Evolutionary conservation across 2,888 invertebrate species (phyloP).

Genomic region (Sarcophaga caerulescens): DNA sequence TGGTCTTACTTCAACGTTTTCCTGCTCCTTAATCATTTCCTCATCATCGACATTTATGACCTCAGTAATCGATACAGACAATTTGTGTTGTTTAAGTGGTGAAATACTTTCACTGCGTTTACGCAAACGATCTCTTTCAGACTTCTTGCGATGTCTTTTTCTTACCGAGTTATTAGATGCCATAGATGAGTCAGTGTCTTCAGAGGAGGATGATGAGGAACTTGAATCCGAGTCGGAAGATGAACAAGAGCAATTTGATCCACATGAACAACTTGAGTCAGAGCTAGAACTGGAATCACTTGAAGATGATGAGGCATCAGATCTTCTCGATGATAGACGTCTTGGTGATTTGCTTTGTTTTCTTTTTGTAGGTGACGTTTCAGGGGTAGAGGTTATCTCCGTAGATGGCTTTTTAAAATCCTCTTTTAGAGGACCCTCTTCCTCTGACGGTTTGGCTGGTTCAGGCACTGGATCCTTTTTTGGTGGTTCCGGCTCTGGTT

Average conservation of each 20-base stretch:
- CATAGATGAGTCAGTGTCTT: constrained; percentile 83
- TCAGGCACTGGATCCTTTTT: constrained; percentile 71
- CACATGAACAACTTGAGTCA: constrained; percentile 90
- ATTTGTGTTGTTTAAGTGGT: constrained; percentile 67
- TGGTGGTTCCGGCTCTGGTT: constrained; percentile 48
- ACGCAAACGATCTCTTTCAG: constrained; percentile 82
- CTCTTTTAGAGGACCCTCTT: constrained; percentile 48
- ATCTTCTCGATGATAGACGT: constrained; percentile 76
- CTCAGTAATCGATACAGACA: constrained; percentile 70
- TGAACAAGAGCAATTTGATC: constrained; percentile 91
- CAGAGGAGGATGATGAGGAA: constrained; percentile 84
- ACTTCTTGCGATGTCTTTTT: constrained; percentile 79
- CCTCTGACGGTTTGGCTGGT: constrained; percentile 53
- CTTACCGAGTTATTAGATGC: constrained; percentile 75
- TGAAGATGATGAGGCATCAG: constrained; percentile 85
- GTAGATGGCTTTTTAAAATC: constrained; percentile 63
- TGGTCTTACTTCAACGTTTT: constrained; percentile 77
- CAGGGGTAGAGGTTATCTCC: constrained; percentile 73
- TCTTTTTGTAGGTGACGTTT: constrained; percentile 74
- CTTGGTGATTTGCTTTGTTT: constrained; percentile 68
- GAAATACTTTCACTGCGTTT: constrained; percentile 74
- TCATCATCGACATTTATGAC: constrained; percentile 58
- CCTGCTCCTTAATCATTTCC: constrained; percentile 75
- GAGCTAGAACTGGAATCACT: constrained; percentile 90
- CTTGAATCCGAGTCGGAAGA: constrained; percentile 85